Evolutionary conservation across 1,140 invertebrate species (phyloP), one percentile per base, ranked within the genome.

Genomic region (Ganaspis sp.): DNA sequence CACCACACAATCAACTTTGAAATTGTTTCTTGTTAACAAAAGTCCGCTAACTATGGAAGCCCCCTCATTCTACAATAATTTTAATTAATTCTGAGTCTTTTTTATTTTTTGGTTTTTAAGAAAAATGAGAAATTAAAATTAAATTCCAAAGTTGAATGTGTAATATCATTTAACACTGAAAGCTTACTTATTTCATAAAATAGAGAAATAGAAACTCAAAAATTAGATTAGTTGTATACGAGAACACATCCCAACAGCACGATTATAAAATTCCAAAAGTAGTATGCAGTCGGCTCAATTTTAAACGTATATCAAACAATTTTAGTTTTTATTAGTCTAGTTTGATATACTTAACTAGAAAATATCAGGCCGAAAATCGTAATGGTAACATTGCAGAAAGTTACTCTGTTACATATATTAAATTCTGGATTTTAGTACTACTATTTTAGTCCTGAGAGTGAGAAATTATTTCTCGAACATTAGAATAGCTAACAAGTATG

Each of bases 381-480:
- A 54, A 81, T 34, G 29, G 2, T 73, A 42, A 53, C 75, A 80
- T 78, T 77, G 76, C 58, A 58, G 53, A 38, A n/a, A 49, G 4
- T 15, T 9, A 70, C 64, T 77, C 69, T 19, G 78, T 84, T 86
- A 83, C 85, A 84, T 86, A 88, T 84, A 84, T 73, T 69, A 86
- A 38, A 54, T 42, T 81, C 79, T 73, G 58, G 85, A 71, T 82
- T 83, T 78, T 87, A 86, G 84, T 86, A 72, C 19, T 19, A 6
- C 76, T 73, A 79, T 72, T 40, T 80, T 79, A 81, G 58, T 78
- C 74, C 72, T 80, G 80, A 38, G 17, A 15, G 45, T 49, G n/a
- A 19, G 15, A 17, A 49, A n/a, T 49, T 49, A n/a, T 17, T 17
- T 8, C 19, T 49, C 45, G n/a, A 49, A 17, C 45, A 8, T 49